These are phyloP conservation scores for Proctacanthus coquilletti DNA, from an alignment of 1,140 invertebrate genomes.

Conservation along the genomic window DNA sequence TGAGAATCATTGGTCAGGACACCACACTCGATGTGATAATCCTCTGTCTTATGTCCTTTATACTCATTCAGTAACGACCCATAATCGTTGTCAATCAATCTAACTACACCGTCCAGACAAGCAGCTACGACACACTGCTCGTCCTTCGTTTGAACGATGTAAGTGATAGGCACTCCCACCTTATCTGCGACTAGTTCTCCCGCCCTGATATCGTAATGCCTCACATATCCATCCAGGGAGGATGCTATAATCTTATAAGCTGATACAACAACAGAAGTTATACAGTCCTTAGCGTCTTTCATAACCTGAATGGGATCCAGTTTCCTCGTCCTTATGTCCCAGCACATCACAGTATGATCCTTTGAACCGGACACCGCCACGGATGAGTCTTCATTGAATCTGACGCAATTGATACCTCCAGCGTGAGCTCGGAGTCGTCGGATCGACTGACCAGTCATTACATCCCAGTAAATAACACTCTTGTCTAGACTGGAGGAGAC, in stretches of 20 bases:
- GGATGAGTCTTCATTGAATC: conserved; percentile 88
- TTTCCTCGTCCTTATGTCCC: conserved; percentile 64
- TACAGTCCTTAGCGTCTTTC: conserved; percentile 84
- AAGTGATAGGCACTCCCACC: conserved; percentile 64
- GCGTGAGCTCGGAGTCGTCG: conserved; percentile 75
- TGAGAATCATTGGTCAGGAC: conserved; percentile 66
- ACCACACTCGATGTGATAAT: conserved; percentile 74
- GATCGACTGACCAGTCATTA: conserved; percentile 67
- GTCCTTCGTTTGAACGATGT: conserved; percentile 51
- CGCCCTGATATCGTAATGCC: conserved; percentile 80
- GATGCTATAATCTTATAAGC: conserved; percentile 82
- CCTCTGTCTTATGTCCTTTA: conserved; percentile 57
- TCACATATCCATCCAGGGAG: conserved; percentile 75
- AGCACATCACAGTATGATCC: conserved; percentile 81
- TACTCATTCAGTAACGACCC: conserved; percentile 72
- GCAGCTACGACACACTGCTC: conserved; percentile 59
- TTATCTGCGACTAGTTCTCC: conserved; percentile 73
- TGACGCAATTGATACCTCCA: conserved; percentile 71
- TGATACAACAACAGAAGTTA: conserved; percentile 71
- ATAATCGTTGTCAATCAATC: conserved; percentile 76
- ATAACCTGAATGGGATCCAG: conserved; percentile 66
- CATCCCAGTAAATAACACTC: conserved; percentile 77
- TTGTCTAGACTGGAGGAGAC: conserved; percentile 83
- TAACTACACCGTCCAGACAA: conserved; percentile 64
- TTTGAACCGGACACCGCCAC: conserved; percentile 79